A percentile compares a stretch with the other conserved stretches of the same genome.
These are phyloP conservation scores for Stegodyphus mimosarum DNA, from an alignment of 1,140 invertebrate species.

Conservation along the genomic window DNA sequence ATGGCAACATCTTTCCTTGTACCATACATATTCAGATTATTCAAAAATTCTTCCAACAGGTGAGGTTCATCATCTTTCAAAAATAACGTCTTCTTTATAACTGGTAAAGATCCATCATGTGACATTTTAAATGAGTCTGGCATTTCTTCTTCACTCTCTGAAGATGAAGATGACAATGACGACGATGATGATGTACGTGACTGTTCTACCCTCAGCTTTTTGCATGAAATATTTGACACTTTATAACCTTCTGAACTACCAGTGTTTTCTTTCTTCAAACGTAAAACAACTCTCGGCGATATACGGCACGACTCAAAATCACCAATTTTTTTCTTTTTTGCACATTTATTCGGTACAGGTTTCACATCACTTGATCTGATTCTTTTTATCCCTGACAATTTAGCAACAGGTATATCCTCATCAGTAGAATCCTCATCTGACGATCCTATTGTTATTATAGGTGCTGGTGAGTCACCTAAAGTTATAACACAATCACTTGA, in stretches of 20 bases:
- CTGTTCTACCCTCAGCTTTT: not conserved
- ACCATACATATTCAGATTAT: conserved; percentile 35
- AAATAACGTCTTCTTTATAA: conserved; percentile 30
- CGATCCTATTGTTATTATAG: conserved; percentile 20
- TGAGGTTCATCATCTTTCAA: conserved; percentile 15
- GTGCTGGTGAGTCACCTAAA: not conserved
- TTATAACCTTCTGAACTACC: conserved; percentile 46
- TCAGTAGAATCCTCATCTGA: conserved; percentile 34
- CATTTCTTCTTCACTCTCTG: conserved; percentile 16
- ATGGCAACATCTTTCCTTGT: conserved; percentile 48
- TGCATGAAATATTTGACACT: conserved; percentile 18
- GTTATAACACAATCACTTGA: not conserved
- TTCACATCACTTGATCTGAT: not conserved
- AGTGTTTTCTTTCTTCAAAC: conserved; percentile 23
- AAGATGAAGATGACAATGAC: not conserved
- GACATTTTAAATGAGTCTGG: conserved; percentile 5
- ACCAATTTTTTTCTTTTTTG: not conserved
- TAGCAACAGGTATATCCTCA: conserved; percentile 46
- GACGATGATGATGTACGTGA: not conserved
- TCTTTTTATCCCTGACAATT: not conserved
- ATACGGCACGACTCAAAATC: not conserved
- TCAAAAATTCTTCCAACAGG: conserved; percentile 24
- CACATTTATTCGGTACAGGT: not conserved
- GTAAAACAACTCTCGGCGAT: conserved; percentile 21
- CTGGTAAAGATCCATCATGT: not conserved